phyloP scores from a whole-genome alignment of 2,113 vertebrate species.

The Tenrec ecaudatus region DNA sequence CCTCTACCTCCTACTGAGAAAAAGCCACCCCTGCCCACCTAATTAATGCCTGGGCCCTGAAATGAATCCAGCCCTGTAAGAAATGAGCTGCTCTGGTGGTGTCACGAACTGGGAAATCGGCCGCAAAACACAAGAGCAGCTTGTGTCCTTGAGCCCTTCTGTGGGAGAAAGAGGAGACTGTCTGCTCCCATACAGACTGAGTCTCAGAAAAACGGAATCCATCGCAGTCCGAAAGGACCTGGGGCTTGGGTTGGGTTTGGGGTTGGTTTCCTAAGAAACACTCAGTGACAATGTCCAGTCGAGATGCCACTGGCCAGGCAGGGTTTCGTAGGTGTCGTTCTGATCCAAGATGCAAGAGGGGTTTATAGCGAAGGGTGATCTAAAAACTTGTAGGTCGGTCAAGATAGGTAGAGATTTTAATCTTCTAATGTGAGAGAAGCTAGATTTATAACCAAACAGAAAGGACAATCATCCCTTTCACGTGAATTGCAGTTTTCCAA shows the following conservation, averaged over 20 bases:
- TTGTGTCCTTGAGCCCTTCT: no score
- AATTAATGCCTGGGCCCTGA: no score
- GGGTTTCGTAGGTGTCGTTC: background rate
- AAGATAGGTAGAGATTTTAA: background rate
- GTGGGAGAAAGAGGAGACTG: no score
- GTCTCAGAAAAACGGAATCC: no score
- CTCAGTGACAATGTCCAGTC: background rate
- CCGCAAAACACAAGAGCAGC: no score
- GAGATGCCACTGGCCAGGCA: background rate
- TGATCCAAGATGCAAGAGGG: background rate
- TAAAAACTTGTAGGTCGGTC: background rate
- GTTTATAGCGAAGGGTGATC: background rate
- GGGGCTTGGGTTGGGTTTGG: no score
- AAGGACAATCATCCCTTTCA: background rate
- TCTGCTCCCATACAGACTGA: no score
- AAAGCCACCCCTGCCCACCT: background rate
- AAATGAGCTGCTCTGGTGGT: no score
- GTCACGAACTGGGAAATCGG: no score
- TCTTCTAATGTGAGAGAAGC: background rate
- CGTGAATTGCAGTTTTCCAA: no score
- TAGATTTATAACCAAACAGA: background rate
- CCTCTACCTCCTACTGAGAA: background rate
- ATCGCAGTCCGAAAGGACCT: no score
- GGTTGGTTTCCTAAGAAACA: background rate
- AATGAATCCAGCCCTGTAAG: no score